These are phyloP conservation scores for Notoglanidium macrostoma DNA, from an alignment of 2,797 vertebrate genomes.

Conservation along the genomic window DNA sequence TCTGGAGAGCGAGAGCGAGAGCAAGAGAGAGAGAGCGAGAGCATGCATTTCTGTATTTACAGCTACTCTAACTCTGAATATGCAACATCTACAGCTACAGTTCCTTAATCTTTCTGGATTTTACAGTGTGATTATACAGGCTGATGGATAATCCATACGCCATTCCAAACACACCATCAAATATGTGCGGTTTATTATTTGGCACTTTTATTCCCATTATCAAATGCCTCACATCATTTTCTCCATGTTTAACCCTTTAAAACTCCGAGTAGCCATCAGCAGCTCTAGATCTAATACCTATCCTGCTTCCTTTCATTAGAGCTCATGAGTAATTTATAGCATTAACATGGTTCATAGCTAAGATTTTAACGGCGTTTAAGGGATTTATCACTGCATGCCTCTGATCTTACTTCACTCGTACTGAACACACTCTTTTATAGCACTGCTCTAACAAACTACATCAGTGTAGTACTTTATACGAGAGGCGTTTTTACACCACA, in stretches of 20 bases:
- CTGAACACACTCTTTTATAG: background rate
- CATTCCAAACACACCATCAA: conserved; percentile 19
- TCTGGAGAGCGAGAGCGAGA: background rate
- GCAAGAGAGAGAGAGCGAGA: background rate
- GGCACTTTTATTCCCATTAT: conserved; percentile 14
- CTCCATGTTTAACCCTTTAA: background rate
- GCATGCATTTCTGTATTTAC: background rate
- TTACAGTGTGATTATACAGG: conserved; percentile 15
- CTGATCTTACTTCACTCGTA: background rate
- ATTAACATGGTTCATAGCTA: background rate
- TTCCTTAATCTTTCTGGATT: conserved; percentile 19
- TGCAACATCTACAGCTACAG: background rate
- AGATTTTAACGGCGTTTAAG: background rate
- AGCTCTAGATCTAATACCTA: background rate
- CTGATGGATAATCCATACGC: conserved; percentile 13
- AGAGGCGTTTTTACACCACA: conserved; percentile 16
- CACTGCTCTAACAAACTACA: background rate
- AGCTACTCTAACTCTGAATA: background rate
- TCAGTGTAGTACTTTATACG: background rate
- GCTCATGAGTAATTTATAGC: background rate
- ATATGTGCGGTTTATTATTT: conserved; percentile 2
- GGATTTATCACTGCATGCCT: background rate
- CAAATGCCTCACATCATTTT: background rate
- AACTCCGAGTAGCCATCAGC: background rate
- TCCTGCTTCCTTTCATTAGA: background rate